Percentiles rank a stretch among this genome's conserved stretches.
phyloP scores from a whole-genome alignment of 2,113 vertebrate genomes.

The Dasyprocta punctata region DNA sequence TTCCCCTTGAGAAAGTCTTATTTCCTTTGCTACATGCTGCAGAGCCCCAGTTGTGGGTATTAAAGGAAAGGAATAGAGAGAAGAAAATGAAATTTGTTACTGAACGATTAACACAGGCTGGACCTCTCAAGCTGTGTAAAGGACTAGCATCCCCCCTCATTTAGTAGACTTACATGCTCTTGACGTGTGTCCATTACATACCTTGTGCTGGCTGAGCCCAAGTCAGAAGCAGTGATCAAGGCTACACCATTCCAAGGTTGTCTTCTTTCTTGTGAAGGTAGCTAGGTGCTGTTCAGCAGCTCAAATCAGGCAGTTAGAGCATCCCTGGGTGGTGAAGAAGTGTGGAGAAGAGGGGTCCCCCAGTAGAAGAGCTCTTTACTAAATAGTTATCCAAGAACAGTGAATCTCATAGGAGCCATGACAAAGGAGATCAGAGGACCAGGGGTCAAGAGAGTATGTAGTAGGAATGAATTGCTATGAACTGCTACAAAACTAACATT shows the following conservation, averaged over 20 bases:
- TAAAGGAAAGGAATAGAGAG: background rate
- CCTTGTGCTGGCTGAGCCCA: conserved; percentile 57
- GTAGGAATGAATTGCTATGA: background rate
- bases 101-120: background rate
- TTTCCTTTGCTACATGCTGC: conserved; percentile 53
- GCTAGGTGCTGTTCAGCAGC: background rate
- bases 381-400: background rate
- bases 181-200: background rate
- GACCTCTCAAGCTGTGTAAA: conserved; percentile 53
- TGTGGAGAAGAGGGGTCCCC: background rate
- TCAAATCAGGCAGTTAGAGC: background rate
- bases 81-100: conserved; percentile 53
- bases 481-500: background rate
- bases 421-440: background rate
- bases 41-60: background rate
- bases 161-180: background rate
- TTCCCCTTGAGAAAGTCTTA: background rate
- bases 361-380: background rate
- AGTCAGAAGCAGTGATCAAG: conserved; percentile 77
- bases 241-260: conserved; percentile 53
- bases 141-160: background rate
- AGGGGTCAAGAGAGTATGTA: background rate
- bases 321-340: background rate
- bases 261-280: conserved; percentile 78
- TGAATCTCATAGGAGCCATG: background rate